A percentile compares a stretch with the other conserved stretches of the same genome.
These are phyloP conservation scores for Molothrus aeneus DNA, from an alignment of 2,797 vertebrate genomes.

Conservation along the genomic window DNA sequence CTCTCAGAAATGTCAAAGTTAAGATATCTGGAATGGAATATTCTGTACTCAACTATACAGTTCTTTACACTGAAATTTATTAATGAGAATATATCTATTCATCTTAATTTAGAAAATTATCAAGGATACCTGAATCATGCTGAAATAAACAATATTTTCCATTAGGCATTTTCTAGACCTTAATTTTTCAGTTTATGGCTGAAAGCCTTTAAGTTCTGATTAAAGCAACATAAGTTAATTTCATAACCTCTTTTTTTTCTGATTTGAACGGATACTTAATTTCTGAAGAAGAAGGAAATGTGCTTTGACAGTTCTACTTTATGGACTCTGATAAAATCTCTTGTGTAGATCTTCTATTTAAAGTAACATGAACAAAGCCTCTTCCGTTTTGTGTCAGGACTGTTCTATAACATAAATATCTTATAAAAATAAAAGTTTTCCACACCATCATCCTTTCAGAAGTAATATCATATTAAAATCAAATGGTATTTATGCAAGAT, in stretches of 20 bases:
- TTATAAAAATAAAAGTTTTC: constrained; percentile 7
- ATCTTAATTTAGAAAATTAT: background rate
- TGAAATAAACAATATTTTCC: background rate
- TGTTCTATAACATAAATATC: background rate
- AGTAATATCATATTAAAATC: constrained; percentile 1
- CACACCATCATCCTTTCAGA: background rate
- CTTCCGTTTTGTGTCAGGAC: background rate
- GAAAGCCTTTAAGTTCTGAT: background rate
- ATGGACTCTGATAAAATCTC: background rate
- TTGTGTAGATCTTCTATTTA: background rate
- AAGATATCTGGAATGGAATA: background rate
- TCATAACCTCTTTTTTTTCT: background rate
- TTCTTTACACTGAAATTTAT: background rate
- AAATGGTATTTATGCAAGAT: background rate
- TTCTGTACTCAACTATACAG: background rate
- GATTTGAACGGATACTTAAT: background rate
- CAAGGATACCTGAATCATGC: background rate
- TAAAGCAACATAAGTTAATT: background rate
- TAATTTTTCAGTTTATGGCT: background rate
- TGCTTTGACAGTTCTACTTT: background rate
- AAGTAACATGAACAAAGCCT: background rate
- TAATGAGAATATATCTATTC: background rate
- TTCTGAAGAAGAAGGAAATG: background rate
- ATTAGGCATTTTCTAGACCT: background rate
- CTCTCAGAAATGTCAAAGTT: background rate